Evolutionary conservation across 2,888 invertebrate genomes (phyloP).

Genomic region (Drosophila demipolita): DNA sequence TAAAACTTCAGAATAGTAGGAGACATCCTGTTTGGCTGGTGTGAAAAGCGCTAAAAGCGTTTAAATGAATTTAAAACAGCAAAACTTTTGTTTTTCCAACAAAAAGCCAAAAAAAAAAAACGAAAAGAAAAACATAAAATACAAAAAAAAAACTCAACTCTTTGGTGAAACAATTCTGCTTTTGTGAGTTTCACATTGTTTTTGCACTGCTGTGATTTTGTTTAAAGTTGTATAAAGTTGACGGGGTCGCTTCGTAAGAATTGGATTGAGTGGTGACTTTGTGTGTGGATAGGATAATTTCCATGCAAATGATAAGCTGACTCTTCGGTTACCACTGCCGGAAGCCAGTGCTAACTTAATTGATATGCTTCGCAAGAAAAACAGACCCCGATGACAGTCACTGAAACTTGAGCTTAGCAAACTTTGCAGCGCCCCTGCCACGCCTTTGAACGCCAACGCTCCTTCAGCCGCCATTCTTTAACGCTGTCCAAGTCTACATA

Average conservation of each 20-base stretch:
- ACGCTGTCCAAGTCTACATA: conserved; percentile 42
- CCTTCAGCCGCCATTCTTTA: background rate
- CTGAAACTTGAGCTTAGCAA: conserved; percentile 64
- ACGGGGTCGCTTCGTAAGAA: conserved; percentile 5
- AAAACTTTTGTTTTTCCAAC: conserved; percentile 61
- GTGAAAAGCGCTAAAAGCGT: conserved; percentile 76
- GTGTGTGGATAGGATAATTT: conserved; percentile 57
- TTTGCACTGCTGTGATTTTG: conserved; percentile 52
- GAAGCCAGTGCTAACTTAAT: conserved; percentile 63
- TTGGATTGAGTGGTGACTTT: conserved; percentile 12
- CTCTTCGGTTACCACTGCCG: conserved; percentile 30
- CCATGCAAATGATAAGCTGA: conserved; percentile 70
- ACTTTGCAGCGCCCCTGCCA: conserved; percentile 24
- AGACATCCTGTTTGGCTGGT: conserved; percentile 57
- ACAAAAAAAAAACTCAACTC: conserved; percentile 33
- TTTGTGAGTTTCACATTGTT: conserved; percentile 62
- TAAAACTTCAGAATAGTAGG: conserved; percentile 56
- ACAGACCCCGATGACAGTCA: conserved; percentile 51
- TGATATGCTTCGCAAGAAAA: conserved; percentile 72
- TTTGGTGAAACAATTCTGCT: conserved; percentile 49
- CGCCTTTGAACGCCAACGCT: background rate
- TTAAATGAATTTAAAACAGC: conserved; percentile 77
- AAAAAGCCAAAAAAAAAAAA: conserved; percentile 14
- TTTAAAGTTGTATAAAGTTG: conserved; percentile 60
- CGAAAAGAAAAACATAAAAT: background rate